Conservation (phyloP, 2,113 vertebrate species). For the Eretmochelys imbricata region DNA sequence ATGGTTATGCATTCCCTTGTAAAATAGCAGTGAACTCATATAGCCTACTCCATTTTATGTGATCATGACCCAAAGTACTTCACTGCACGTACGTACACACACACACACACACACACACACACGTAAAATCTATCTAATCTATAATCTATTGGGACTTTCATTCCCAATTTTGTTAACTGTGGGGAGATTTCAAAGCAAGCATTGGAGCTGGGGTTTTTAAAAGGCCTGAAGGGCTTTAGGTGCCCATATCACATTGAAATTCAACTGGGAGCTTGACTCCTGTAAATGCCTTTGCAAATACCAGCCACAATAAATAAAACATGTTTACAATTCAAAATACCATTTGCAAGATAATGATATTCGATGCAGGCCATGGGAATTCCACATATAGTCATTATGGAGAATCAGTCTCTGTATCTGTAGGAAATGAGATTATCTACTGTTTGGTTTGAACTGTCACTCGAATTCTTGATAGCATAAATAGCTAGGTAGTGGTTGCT, state of each 20-base stretch:
- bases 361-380: background rate
- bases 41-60: background rate
- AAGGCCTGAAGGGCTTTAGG: background rate
- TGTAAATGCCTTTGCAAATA: background rate
- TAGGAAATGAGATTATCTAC: background rate
- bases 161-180: background rate
- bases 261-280: background rate
- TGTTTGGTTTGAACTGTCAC: background rate
- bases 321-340: background rate
- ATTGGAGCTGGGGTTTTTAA: background rate
- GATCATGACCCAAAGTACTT: background rate
- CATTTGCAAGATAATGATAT: background rate
- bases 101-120: rapidly evolving
- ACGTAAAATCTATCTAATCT: background rate
- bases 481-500: background rate
- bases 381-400: background rate
- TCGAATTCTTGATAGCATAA: background rate
- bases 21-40: background rate
- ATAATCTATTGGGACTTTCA: no score
- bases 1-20: rapidly evolving
- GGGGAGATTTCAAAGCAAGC: background rate
- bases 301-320: background rate
- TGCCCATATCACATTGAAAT: background rate
- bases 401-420: background rate
- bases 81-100: background rate